A percentile compares a stretch with the other conserved stretches of the same genome.
phyloP scores from a whole-genome alignment of 1,140 invertebrate genomes.

The Cotesia glomerata region DNA sequence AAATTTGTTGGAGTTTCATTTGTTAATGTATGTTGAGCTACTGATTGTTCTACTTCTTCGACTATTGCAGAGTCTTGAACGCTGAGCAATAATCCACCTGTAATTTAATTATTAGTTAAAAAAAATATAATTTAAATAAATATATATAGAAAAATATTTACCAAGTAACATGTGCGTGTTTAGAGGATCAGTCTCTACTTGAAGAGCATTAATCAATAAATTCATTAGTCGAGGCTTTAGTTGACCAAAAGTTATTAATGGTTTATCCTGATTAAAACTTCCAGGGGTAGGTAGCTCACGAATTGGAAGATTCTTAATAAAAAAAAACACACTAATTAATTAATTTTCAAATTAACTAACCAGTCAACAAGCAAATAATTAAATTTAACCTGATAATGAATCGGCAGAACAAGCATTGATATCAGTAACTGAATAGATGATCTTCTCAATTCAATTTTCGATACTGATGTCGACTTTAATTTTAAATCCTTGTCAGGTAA shows the following conservation, averaged over 20 bases:
- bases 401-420: conserved; percentile 86
- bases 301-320: conserved; percentile 72
- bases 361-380: not conserved
- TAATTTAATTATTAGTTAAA: conserved; percentile 8
- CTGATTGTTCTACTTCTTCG: conserved; percentile 75
- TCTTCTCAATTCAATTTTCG: conserved; percentile 81
- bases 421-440: conserved; percentile 89
- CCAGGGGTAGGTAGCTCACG: conserved; percentile 71
- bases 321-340: conserved; percentile 3
- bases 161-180: conserved; percentile 91
- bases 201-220: conserved; percentile 83
- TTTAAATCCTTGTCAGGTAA: conserved; percentile 79
- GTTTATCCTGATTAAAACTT: conserved; percentile 59
- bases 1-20: conserved; percentile 71
- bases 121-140: conserved; percentile 15
- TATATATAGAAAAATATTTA: conserved; percentile 46
- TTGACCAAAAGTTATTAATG: conserved; percentile 75
- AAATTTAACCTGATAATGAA: conserved; percentile 80
- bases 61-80: conserved; percentile 83
- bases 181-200: conserved; percentile 83
- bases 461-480: conserved; percentile 69
- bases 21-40: conserved; percentile 63
- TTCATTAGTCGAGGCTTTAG: conserved; percentile 84
- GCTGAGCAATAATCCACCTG: conserved; percentile 76
- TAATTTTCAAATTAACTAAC: not conserved